These are phyloP conservation scores for Acanthosepion lycidas DNA, from an alignment of 2,888 invertebrate species.

Conservation along the genomic window DNA sequence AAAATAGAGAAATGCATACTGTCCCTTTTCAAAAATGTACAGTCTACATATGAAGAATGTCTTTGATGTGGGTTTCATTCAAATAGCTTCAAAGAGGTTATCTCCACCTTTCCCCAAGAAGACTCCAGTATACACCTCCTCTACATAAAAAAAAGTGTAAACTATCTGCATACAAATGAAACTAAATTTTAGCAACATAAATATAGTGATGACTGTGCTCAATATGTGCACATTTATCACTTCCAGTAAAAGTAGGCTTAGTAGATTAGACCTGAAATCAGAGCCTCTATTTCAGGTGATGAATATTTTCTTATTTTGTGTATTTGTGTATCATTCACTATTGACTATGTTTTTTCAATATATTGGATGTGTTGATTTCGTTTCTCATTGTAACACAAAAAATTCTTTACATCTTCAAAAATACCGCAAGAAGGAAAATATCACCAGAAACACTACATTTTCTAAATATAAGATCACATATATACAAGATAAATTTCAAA, in stretches of 20 bases:
- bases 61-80: neutral
- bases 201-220: neutral
- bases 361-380: neutral
- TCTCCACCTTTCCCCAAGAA: neutral
- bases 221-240: neutral
- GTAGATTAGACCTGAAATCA: neutral
- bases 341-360: neutral
- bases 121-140: neutral
- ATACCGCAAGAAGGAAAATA: neutral
- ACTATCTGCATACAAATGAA: neutral
- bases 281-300: neutral
- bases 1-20: neutral
- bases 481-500: too few species aligned
- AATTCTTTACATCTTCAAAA: neutral
- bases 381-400: neutral
- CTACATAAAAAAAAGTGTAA: neutral
- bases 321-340: neutral
- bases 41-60: neutral
- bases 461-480: neutral
- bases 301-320: neutral
- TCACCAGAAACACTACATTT: neutral
- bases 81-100: neutral
- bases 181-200: neutral
- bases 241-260: neutral
- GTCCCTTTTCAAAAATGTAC: neutral